Base-by-base conservation (phyloP, 2,888 invertebrate genomes). In the Biston stratarius region DNA sequence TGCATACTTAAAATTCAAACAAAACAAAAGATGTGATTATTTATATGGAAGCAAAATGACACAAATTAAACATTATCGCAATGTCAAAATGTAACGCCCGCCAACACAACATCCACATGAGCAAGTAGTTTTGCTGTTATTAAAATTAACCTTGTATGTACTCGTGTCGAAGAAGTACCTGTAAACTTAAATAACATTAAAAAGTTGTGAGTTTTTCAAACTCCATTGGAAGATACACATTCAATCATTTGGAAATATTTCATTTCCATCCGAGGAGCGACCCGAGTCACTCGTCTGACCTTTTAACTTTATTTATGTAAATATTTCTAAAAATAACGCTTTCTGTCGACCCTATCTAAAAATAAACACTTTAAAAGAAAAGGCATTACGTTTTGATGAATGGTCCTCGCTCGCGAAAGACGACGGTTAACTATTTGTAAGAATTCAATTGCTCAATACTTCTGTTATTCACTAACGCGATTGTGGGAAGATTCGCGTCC, bases 241-340 rank as follows among this genome's bases (percentile, higher is more conserved):
- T 55, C 55, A 42, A 55, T 55, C 55, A 55, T 55, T 55, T 8
- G 55, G 24, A 55, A 55, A 42, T 42, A 57, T 45, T 57, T 57
- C 11, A 47, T 57, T 56, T 8, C 45, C 57, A 36, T 14, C 57
- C 14, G 55, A 57, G 9, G n/a, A 12, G 34, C 56, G 24, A 24
- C 1, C 3, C 38, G 45, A 57, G 34, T 45, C 57, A 10, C 45
- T 24, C 33, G 14, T 14, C 44, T 33, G 45, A 57, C 57, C 57
- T 57, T 57, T 57, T 36, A 57, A 57, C 44, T 55, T 55, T 55
- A 55, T 55, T 55, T 55, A 33, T 42, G 42, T 33, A 44, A 55
- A 44, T 55, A 33, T 42, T 57, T 45, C 57, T 47, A 34, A 36
- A 45, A 45, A 57, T 57, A 57, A 57, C 33, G 44, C 14, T 24